Evolutionary conservation across 2,797 vertebrate species (phyloP).

Genomic region (Vultur gryphus): DNA sequence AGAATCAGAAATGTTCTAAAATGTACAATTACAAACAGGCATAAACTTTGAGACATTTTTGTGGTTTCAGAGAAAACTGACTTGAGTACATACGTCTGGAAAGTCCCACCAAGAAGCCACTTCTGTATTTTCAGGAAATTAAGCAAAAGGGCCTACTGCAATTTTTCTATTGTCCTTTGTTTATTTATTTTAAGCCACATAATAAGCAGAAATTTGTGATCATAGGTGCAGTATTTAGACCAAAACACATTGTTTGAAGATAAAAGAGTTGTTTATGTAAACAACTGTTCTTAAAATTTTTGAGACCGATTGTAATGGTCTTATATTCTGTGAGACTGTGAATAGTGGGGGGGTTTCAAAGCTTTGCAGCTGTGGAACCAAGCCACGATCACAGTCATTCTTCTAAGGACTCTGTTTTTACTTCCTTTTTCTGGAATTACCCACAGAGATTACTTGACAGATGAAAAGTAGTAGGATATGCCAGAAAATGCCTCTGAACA

Average conservation of each 20-base stretch:
- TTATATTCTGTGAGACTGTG: neutral
- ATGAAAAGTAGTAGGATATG: neutral
- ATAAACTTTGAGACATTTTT: conserved; percentile 58
- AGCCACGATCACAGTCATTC: neutral
- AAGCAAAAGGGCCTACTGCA: neutral
- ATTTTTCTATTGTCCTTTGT: conserved; percentile 6
- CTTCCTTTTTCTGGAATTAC: conserved; percentile 14
- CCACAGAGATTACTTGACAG: neutral
- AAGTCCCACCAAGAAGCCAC: conserved; percentile 58
- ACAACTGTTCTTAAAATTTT: neutral
- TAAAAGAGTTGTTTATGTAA: neutral
- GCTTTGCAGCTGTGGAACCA: neutral
- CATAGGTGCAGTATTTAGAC: neutral
- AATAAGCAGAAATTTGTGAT: conserved; percentile 13
- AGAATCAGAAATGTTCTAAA: conserved; percentile 44
- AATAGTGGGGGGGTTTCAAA: neutral
- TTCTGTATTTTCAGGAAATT: conserved; percentile 63
- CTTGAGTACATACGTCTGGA: conserved; percentile 36
- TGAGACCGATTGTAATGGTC: neutral
- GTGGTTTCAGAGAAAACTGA: conserved; percentile 59
- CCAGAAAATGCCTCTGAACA: neutral
- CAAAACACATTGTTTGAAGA: neutral
- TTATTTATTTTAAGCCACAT: conserved; percentile 37
- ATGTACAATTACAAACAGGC: conserved; percentile 41
- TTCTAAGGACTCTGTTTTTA: neutral